These are phyloP conservation scores for Gymnopithys bicolor DNA, from an alignment of 2,797 vertebrate genomes.

Conservation along the genomic window DNA sequence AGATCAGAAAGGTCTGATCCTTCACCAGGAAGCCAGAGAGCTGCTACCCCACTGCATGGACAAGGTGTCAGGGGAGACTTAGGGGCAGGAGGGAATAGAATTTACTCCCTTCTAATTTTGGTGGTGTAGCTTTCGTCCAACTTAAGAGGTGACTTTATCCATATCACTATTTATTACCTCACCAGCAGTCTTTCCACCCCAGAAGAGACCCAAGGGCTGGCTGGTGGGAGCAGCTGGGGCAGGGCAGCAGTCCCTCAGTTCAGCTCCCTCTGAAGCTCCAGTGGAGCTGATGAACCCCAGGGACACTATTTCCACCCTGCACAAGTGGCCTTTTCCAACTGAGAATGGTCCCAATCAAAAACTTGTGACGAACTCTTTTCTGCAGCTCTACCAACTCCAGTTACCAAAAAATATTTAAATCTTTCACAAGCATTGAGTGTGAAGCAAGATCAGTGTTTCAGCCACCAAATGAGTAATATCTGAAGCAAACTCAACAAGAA, in stretches of 20 bases:
- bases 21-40: neutral
- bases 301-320: neutral
- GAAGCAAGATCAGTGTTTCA: constrained; percentile 28
- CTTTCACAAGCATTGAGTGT: constrained; percentile 18
- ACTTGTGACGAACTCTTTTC: neutral
- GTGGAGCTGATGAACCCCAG: neutral
- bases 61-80: neutral
- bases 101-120: neutral
- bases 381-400: neutral
- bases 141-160: neutral
- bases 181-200: neutral
- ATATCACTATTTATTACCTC: neutral
- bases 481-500: constrained; percentile 48
- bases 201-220: neutral
- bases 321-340: neutral
- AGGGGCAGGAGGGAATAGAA: neutral
- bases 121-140: neutral
- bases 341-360: neutral
- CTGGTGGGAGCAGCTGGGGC: no score
- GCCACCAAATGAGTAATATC: constrained; percentile 44
- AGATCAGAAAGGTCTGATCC: neutral
- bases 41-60: fast-evolving
- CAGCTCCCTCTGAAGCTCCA: neutral
- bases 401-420: neutral
- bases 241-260: neutral